Evolutionary conservation across 2,888 invertebrate species (phyloP), one percentile per base, ranked within the genome.

Genomic region (Cantharis lateralis): DNA sequence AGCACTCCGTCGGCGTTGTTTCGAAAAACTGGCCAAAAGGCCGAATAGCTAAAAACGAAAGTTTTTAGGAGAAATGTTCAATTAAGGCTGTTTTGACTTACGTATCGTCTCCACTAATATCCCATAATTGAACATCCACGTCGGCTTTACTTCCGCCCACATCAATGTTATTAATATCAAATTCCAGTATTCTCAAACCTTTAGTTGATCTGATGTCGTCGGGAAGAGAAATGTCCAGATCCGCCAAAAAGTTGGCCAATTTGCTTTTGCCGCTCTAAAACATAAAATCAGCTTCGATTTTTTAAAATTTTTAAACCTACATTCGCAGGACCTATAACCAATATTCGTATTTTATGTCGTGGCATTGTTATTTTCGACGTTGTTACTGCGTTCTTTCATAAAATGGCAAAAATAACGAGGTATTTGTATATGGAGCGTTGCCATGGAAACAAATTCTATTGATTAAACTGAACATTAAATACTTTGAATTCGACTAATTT

Each of bases 41-140:
- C 76, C 18, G 81, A 80, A 69, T 81, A 83, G 73, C 84, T 84
- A 62, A 18, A 80, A 80, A 15, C 68, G 62, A 72, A 32, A 71
- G 28, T 20, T 15, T 48, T 2, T 13, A 16, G 3, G 18, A 15
- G 10, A 11, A 10, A 61, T 66, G 63, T 20, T 62, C 16, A 10
- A 20, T 64, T 10, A 74, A 72, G 26, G n/a, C 11, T 4, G 11
- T 62, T 15, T 26, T 13, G 16, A 78, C 70, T 76, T 81, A 84
- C 84, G 80, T 82, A 70, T 84, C 84, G 70, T 84, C 83, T 5
- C 84, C 84, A 78, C 84, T 83, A 18, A 81, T 80, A 76, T 84
- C 84, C 84, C 84, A 84, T 16, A 84, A 74, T 72, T 84, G 83
- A 4, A 84, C 80, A 78, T 84, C 84, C 62, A 84, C 78, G 61